Base-by-base conservation (phyloP, 2,888 invertebrate species). In the Parnassius orleans region DNA sequence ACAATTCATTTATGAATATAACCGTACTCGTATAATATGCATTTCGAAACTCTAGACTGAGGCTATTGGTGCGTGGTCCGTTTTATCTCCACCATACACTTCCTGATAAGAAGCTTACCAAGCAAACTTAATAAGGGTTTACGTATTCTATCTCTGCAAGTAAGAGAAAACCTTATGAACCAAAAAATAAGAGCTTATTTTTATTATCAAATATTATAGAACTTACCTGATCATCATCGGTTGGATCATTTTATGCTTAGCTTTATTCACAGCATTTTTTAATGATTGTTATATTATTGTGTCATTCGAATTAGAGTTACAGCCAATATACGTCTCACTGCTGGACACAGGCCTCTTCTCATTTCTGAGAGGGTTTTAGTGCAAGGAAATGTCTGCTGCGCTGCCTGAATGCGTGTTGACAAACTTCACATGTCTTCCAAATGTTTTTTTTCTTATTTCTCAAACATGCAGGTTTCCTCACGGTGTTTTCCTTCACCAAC, bases 91-190 rank as follows among this genome's bases (percentile, higher is more conserved):
- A 78, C 84, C 84, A 86, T 87, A 89, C 87, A 87, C 82, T 80
- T 84, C 75, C 82, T 85, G 90, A 90, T 90, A 90, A 90, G 89
- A 76, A 87, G 89, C 87, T 90, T 85, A 85, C 83, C 77, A 80
- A 74, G 79, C 80, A 78, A 86, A 86, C 80, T 83, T 88, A 87
- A 89, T 86, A 88, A 83, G 84, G 86, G 81, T 80, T 77, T 83
- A 83, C 82, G 80, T 77, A 66, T 69, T 69, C 65, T 57, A 58
- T 60, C 66, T 64, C 47, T 66, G 66, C 75, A 72, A 72, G 75
- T 73, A 77, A 84, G 75, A 84, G 80, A 76, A 75, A 69, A 78
- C 84, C 82, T 75, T 83, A 79, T 78, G 73, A 68, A 56, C 67
- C 61, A 55, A 58, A 61, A 59, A 70, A 81, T 79, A 87, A 65